Base-by-base conservation (phyloP, 2,113 vertebrate genomes). In the Phalacrocorax carbo region DNA sequence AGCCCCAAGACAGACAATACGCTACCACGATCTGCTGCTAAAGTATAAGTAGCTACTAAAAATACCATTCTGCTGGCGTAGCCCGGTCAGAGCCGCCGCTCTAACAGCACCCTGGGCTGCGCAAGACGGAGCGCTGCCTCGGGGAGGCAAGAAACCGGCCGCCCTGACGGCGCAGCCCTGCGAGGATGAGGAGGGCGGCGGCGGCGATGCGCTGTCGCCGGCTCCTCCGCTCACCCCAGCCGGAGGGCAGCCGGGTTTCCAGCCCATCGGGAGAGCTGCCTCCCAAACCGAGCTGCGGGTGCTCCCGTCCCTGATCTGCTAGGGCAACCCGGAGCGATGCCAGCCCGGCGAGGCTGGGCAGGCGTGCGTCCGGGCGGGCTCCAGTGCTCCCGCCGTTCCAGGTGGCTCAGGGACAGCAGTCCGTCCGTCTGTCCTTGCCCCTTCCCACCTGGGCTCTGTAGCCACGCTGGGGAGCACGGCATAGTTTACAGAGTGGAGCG, bases 341-440 rank as follows among this genome's bases (percentile, higher is more conserved):
- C 17, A 13, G 27, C 55, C 40, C 5, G 8, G 32, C 8, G 8
- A 9, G 26, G 20, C 58, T 26, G 16, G 75, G 18, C 4, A 19
- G 61, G 27, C 27, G 4, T 10, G 2, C 21, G 14, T 22, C 42
- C 36, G 73, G 55, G 73, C 4, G 57, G 8, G 17, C 11, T 36
- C 57, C 7, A 13, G 48, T 23, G 49, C 32, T 57, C 51, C 64
- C 12, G 0, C 40, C 9, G 0, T 9, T 9, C 40, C 1, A 3
- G 38, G 32, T 18, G 62, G 30, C 46, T 27, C 25, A 9, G 20
- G 46, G 66, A 5, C 66, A 29, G 36, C 46, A 3, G 57, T 72
- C 57, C 3, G 3, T 42, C 57, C 4, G 2, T 42, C 38, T 2
- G 1, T 36, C 78, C 44, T 13, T 15, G 9, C 8, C 23, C 29